Base-by-base conservation (phyloP, 1,140 invertebrate genomes). In the Cataglyphis hispanica region DNA sequence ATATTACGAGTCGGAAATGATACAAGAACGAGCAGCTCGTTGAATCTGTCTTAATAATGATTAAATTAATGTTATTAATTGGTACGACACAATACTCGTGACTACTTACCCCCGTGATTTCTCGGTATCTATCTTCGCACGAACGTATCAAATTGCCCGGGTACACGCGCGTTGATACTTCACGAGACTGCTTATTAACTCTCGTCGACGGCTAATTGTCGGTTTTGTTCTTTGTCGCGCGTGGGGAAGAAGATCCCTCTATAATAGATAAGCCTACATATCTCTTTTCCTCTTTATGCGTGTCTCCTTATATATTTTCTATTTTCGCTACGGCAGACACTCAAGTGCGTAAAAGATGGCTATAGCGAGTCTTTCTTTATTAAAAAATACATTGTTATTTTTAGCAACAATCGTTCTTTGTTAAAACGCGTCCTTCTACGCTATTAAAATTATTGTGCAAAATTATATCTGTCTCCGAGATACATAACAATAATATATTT, bases 201-300 rank as follows among this genome's bases (percentile, higher is more conserved):
- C 85, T 19, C 69, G 85, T 85, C 76, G 64, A 85, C 85, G 66
- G 66, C 64, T 86, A 86, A 86, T 86, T 86, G 80, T 86, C 78
- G 78, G 64, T 80, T 74, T 86, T 66, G 66, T 80, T 85, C 80
- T 63, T 70, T 84, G 78, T 86, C 78, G 77, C 76, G 84, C 76
- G 78, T 69, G 75, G 63, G 84, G 76, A 86, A 86, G 84, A 78
- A 66, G 64, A 86, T 83, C 78, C 75, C 74, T 84, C 72, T 34
- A 22, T 64, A 84, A 84, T 60, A 83, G 78, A n/a, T 25, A 34
- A 60, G 78, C 37, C 53, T 83, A 43, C 60, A 34, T 69, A 4
- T 81, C 63, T 69, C 53, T 63, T 11, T 70, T 19, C 66, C 50
- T 81, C 64, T 50, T 46, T 60, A 25, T 37, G 16, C 46, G 8